Evolutionary conservation across 2,113 vertebrate species (phyloP).

Genomic region (Pollachius pollachius): DNA sequence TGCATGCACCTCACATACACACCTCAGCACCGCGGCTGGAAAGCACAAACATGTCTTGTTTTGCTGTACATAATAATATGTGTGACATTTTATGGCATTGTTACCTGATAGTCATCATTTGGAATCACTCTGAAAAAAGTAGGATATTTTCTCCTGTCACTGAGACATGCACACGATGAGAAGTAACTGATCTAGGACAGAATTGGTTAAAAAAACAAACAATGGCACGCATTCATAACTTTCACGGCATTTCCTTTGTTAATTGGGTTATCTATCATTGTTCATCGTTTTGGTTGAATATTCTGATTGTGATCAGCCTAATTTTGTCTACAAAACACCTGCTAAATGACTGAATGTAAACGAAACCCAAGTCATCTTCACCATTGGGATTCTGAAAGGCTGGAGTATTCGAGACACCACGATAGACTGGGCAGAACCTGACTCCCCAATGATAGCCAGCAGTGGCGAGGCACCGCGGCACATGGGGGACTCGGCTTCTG

Average conservation of each 20-base stretch:
- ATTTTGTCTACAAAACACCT: background rate
- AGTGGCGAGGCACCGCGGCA: constrained; percentile 57
- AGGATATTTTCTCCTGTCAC: constrained; percentile 67
- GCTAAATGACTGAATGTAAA: background rate
- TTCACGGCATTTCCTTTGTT: background rate
- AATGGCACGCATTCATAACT: background rate
- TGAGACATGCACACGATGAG: constrained; percentile 71
- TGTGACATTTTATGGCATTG: constrained; percentile 6
- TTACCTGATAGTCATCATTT: constrained; percentile 74
- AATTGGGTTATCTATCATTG: background rate
- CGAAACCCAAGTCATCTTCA: constrained; percentile 20
- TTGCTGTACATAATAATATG: too few species aligned
- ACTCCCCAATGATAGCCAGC: constrained; percentile 69
- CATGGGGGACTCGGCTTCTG: constrained; percentile 31
- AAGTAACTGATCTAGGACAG: constrained; percentile 72
- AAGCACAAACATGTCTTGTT: too few species aligned
- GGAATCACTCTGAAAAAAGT: constrained; percentile 75
- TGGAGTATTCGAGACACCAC: constrained; percentile 72
- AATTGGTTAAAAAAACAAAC: background rate
- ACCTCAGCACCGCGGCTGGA: too few species aligned
- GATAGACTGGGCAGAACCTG: constrained; percentile 73
- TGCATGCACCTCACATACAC: too few species aligned
- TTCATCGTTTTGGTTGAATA: constrained; percentile 3
- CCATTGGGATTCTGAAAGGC: constrained; percentile 74
- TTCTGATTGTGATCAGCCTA: background rate